Percentiles rank a stretch among this genome's conserved stretches.
These are phyloP conservation scores for Drosophila seclusa DNA, from an alignment of 2,888 invertebrate genomes.

Conservation along the genomic window DNA sequence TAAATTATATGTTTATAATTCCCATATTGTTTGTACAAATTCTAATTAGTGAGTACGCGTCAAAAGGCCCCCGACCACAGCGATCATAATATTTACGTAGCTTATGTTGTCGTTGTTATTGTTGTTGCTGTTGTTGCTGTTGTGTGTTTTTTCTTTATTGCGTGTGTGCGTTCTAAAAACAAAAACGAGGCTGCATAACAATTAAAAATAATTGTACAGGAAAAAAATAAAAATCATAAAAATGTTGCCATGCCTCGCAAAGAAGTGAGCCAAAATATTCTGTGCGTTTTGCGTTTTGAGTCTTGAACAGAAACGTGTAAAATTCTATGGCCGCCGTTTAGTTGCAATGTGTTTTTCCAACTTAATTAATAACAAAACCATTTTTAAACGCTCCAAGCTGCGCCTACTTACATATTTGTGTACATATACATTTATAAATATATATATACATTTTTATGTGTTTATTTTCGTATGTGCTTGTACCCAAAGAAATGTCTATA, in stretches of 20 bases:
- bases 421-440: conserved; percentile 12
- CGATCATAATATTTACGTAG: conserved; percentile 48
- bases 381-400: conserved; percentile 43
- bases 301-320: conserved; percentile 39
- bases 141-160: conserved; percentile 13
- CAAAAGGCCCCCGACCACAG: conserved; percentile 29
- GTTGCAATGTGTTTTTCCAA: conserved; percentile 45
- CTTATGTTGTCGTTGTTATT: conserved; percentile 22
- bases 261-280: conserved; percentile 48
- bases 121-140: conserved; percentile 10
- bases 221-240: conserved; percentile 35
- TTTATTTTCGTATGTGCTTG: conserved; percentile 50
- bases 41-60: conserved; percentile 75
- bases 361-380: conserved; percentile 52
- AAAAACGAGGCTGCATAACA: conserved; percentile 61
- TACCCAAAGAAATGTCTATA: conserved; percentile 24
- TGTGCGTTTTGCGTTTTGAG: conserved; percentile 28
- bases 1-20: conserved; percentile 76
- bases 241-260: conserved; percentile 50
- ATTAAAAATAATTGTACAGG: conserved; percentile 59
- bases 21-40: conserved; percentile 75
- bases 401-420: conserved; percentile 36
- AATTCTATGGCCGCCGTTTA: conserved; percentile 37
- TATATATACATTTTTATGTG: conserved; percentile 14
- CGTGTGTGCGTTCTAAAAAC: conserved; percentile 47